Evolutionary conservation across 2,797 vertebrate species (phyloP).

Genomic region (Enteromius fasciolatus): DNA sequence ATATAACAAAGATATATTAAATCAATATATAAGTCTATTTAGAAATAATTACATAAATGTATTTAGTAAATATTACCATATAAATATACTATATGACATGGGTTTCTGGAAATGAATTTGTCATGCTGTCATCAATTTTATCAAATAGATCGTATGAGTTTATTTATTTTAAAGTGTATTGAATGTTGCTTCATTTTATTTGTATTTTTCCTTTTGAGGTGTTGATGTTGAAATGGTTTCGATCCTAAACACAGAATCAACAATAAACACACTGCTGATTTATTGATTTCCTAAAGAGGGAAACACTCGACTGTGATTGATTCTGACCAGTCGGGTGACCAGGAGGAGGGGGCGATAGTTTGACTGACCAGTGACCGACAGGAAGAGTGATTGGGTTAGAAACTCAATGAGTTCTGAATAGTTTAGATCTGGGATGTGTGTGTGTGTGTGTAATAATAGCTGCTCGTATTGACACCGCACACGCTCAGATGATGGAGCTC

Average conservation of each 20-base stretch:
- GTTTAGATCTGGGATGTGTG: neutral
- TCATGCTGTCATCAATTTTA: neutral
- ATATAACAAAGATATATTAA: neutral
- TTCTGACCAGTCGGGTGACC: neutral
- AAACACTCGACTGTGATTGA: neutral
- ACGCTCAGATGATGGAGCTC: conserved; percentile 49
- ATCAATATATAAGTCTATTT: neutral
- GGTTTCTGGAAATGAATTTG: neutral
- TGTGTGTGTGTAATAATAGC: conserved; percentile 28
- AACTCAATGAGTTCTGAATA: neutral
- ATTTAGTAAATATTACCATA: neutral
- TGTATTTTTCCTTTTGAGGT: neutral
- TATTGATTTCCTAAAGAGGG: neutral
- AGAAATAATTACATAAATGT: neutral
- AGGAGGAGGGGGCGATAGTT: neutral
- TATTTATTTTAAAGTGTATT: neutral
- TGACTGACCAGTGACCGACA: neutral
- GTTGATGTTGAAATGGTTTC: neutral
- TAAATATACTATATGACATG: neutral
- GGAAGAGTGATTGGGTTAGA: neutral
- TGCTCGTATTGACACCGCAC: conserved; percentile 12
- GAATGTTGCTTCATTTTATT: neutral
- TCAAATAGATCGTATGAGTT: neutral
- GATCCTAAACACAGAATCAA: neutral
- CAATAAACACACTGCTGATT: neutral